Base-by-base conservation (phyloP, 64 coral and sea anemone species). In the Stichodactyla helianthus region DNA sequence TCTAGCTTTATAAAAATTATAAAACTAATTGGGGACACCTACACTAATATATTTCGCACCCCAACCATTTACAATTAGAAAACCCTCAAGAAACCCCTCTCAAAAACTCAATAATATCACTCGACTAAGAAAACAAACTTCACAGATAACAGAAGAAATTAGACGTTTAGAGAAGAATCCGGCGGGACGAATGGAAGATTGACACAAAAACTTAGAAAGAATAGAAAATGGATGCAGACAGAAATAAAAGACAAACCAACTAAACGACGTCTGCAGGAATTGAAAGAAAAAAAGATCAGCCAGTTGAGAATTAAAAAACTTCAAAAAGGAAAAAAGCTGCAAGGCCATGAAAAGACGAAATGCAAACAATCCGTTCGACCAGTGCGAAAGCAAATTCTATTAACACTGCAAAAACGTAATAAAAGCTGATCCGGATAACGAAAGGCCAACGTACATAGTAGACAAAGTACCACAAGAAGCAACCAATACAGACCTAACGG, bases 391-490 rank as follows among this genome's bases (percentile, higher is more conserved):
- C n/a, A 83, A 84, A 54, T 84, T 84, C 17, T 84, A 84, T n/a
- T 56, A 84, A 9, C 82, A 84, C 82, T 84, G 17, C 55, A 84
- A 84, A 31, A 84, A 59, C 52, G 51, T 62, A 20, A 84, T 84
- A 25, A 84, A 55, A 84, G 11, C 82, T 6, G 55, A 84, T n/a
- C 16, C 82, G 9, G 20, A 53, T 19, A 84, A 84, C 82, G 19
- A 8, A 84, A 53, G 22, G 20, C 82, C 82, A 59, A 54, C 56
- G 23, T 84, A 84, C 28, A 84, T 7, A 35, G 54, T 7, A 35
- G 54, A 27, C 20, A 59, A 59, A 19, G 0, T 58, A 13, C 53
- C 82, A 6, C 44, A 84, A 5, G 11, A 71, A 71, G 20, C 25
- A 17, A 71, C 13, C 5, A 9, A 12, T 8, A 71, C 1, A 20